Evolutionary conservation across 2,113 vertebrate genomes (phyloP).

Genomic region (Turdus rufiventris): DNA sequence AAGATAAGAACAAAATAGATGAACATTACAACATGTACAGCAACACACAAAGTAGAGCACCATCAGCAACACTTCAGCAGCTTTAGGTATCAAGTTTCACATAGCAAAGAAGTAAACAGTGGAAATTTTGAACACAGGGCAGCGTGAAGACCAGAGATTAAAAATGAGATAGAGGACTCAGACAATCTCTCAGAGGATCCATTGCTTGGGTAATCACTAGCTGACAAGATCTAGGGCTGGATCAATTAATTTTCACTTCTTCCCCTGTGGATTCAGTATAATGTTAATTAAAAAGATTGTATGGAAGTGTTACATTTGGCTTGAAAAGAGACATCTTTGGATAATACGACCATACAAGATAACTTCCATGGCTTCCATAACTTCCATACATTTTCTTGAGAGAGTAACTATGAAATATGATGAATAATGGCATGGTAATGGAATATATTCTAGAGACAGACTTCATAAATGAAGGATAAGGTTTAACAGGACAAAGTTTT

Average conservation of each 20-base stretch:
- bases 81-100: not conserved
- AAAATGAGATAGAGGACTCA: not conserved
- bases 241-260: not conserved
- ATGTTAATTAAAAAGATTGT: not conserved
- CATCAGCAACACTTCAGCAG: not conserved
- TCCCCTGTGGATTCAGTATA: not conserved
- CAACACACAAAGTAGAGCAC: not conserved
- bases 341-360: not conserved
- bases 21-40: rapidly evolving
- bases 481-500: constrained; percentile 11
- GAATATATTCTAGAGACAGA: not conserved
- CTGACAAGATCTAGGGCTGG: not conserved
- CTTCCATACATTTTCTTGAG: not conserved
- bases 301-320: not conserved
- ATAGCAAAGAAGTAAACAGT: not conserved
- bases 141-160: not conserved
- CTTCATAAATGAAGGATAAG: not conserved
- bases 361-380: not conserved
- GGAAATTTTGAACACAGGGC: not conserved
- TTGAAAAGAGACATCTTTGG: not conserved
- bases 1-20: not conserved
- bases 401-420: not conserved
- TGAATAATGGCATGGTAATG: not conserved
- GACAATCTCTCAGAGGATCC: not conserved
- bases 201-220: not conserved